A percentile compares a stretch with the other conserved stretches of the same genome.
Conservation (phyloP, 2,113 vertebrate genomes). For the Scomber japonicus region DNA sequence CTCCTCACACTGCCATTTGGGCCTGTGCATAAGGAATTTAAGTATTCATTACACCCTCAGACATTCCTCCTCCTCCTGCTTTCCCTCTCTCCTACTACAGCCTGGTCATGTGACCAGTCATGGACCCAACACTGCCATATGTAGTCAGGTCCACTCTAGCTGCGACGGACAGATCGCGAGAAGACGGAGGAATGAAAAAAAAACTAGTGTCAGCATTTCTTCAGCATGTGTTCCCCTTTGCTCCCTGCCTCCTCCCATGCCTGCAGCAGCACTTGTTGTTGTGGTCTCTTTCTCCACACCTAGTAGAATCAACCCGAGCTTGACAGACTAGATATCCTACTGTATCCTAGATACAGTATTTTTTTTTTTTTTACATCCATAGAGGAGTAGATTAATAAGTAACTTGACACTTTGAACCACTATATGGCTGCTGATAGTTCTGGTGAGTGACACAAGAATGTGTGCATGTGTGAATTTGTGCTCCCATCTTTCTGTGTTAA, state of each 20-base stretch:
- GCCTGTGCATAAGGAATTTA: conserved; percentile 7
- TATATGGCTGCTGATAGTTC: neutral
- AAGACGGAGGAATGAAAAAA: conserved; percentile 34
- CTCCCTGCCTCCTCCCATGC: conserved; percentile 31
- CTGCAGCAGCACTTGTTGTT: conserved; percentile 50
- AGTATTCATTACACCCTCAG: conserved; percentile 76
- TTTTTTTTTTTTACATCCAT: neutral
- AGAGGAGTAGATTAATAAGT: neutral
- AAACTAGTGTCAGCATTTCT: conserved; percentile 67
- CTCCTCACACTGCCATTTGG: conserved; percentile 41
- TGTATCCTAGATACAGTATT: neutral
- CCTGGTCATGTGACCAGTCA: conserved; percentile 62
- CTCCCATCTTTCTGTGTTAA: neutral
- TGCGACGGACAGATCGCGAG: conserved; percentile 40
- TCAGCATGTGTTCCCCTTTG: conserved; percentile 52
- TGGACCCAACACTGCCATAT: conserved; percentile 74
- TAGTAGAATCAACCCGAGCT: neutral
- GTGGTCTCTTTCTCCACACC: conserved; percentile 10
- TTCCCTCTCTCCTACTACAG: neutral
- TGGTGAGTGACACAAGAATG: conserved; percentile 20
- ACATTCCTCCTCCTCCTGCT: conserved; percentile 51
- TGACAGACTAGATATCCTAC: no score
- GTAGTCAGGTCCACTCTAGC: conserved; percentile 63
- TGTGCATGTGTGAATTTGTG: neutral
- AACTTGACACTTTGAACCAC: neutral